Evolutionary conservation across 1,140 invertebrate genomes (phyloP).

Genomic region (Drosophila seguyi): DNA sequence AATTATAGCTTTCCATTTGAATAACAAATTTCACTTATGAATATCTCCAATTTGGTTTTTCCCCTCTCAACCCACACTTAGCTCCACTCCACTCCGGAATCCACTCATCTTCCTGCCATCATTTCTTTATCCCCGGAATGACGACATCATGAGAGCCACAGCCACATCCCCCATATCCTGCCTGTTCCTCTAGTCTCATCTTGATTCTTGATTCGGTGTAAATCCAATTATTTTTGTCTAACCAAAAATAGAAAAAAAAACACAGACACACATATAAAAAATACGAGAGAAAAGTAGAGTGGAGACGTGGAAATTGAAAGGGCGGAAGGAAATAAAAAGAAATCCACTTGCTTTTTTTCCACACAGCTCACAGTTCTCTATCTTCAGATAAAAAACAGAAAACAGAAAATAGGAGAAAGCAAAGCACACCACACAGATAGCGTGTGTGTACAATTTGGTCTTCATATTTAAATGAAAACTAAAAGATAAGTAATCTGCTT

Average conservation of each 20-base stretch:
- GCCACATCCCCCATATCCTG: not conserved
- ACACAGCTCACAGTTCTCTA: slow-evolving; percentile 9
- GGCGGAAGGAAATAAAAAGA: slow-evolving; percentile 36
- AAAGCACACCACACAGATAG: slow-evolving; percentile 2
- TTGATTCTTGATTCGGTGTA: slow-evolving; percentile 48
- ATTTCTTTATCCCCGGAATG: slow-evolving; percentile 29
- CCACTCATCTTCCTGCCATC: slow-evolving; percentile 24
- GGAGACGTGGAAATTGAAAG: slow-evolving; percentile 26
- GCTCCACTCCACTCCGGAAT: not conserved
- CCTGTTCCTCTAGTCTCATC: slow-evolving; percentile 6
- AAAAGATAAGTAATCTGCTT: slow-evolving; percentile 78
- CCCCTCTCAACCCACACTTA: slow-evolving; percentile 4
- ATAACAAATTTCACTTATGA: slow-evolving; percentile 55
- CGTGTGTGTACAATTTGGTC: slow-evolving; percentile 60
- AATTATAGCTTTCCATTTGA: slow-evolving; percentile 13
- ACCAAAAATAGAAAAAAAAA: slow-evolving; percentile 35
- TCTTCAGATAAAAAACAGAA: slow-evolving; percentile 4
- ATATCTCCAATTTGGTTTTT: slow-evolving; percentile 29
- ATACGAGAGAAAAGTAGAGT: not conserved
- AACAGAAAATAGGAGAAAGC: slow-evolving; percentile 10
- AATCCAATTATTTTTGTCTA: slow-evolving; percentile 55
- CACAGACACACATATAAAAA: not conserved
- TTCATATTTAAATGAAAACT: slow-evolving; percentile 80
- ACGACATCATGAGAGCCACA: slow-evolving; percentile 39
- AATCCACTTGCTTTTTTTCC: slow-evolving; percentile 33